These are phyloP conservation scores for Microtus richardsoni DNA, from an alignment of 2,113 vertebrate genomes.

Conservation along the genomic window DNA sequence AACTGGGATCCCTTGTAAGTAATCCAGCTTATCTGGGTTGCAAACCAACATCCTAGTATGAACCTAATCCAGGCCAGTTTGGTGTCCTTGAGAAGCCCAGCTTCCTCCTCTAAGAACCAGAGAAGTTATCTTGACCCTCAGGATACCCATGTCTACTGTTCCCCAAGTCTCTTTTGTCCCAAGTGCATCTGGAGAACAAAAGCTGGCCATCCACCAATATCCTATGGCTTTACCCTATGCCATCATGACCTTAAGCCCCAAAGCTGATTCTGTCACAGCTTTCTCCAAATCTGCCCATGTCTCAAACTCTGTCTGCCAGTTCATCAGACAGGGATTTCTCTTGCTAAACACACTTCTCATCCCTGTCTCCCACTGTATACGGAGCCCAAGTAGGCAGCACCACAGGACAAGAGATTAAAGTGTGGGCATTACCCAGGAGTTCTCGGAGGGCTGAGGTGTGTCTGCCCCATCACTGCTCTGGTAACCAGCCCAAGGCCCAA, in stretches of 20 bases:
- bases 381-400: not conserved
- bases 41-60: not conserved
- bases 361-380: not conserved
- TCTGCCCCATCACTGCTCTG: rapidly evolving
- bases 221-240: not conserved
- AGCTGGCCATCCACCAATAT: not conserved
- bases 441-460: not conserved
- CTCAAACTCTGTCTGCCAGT: not conserved
- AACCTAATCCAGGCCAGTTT: not conserved
- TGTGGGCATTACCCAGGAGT: not conserved
- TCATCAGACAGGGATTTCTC: not conserved
- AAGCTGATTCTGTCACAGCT: not conserved
- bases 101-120: not conserved
- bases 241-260: not conserved
- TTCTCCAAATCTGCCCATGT: not conserved
- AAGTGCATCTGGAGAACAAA: not conserved
- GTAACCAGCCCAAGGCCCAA: not conserved
- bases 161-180: not conserved
- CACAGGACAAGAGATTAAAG: no score
- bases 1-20: no score
- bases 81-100: not conserved
- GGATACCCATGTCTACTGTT: rapidly evolving
- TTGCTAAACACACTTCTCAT: not conserved
- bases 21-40: not conserved
- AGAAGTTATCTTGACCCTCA: not conserved